Percentiles rank a stretch among this genome's conserved stretches.
Evolutionary conservation across 2,113 vertebrate genomes (phyloP).

Genomic region (Oenanthe oenanthe): DNA sequence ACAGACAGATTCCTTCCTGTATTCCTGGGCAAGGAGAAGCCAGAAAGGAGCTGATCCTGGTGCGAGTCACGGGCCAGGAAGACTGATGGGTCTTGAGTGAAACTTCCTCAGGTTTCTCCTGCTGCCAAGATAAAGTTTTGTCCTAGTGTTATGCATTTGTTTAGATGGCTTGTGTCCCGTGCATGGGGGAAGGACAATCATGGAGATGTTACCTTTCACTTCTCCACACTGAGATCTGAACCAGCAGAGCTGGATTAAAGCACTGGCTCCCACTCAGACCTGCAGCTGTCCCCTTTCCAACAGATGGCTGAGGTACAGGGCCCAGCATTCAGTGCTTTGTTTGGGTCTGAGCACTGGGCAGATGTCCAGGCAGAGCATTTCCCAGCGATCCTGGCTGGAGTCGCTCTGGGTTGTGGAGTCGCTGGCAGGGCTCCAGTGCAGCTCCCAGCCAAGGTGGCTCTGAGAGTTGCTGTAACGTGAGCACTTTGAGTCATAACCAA

Average conservation of each 20-base stretch:
- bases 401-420: background rate
- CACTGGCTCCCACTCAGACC: background rate
- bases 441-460: background rate
- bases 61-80: background rate
- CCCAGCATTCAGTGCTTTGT: background rate
- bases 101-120: background rate
- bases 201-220: background rate
- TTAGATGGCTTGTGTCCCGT: background rate
- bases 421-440: background rate
- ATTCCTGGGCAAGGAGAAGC: background rate
- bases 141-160: accelerated
- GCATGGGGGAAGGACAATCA: accelerated
- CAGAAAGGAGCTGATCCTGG: background rate
- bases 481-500: background rate
- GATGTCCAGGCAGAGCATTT: constrained; percentile 14
- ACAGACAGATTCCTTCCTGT: constrained; percentile 18
- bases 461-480: background rate
- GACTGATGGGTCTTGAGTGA: background rate
- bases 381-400: background rate
- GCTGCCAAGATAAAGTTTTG: background rate
- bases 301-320: background rate
- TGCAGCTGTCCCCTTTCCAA: background rate
- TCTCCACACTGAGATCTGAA: background rate
- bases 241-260: background rate
- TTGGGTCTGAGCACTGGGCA: constrained; percentile 34